These are phyloP conservation scores for Berghia stephanieae DNA, from an alignment of 1,140 invertebrate species.

Conservation along the genomic window DNA sequence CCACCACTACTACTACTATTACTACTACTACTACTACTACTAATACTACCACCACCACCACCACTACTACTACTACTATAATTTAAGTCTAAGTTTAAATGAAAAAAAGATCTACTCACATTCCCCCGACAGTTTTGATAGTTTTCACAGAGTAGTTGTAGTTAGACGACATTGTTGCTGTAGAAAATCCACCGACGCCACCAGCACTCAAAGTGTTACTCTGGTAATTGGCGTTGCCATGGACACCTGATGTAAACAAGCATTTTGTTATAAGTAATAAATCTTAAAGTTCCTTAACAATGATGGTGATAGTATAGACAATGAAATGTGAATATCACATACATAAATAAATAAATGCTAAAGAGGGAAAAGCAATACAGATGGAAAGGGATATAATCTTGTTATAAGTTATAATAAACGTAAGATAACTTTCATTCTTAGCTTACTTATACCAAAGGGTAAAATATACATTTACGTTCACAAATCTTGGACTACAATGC, in stretches of 20 bases:
- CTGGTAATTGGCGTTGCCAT: conserved; percentile 47
- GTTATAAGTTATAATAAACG: no score
- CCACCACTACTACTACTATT: conserved; percentile 27
- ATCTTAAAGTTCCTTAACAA: neutral
- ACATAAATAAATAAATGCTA: neutral
- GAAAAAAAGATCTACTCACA: no score
- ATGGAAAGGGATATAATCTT: no score
- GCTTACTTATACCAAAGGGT: no score
- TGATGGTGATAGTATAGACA: neutral
- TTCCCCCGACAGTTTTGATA: conserved; percentile 28
- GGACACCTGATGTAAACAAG: conserved; percentile 29
- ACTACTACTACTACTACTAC: conserved; percentile 49
- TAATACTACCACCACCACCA: conserved; percentile 52
- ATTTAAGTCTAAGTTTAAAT: no score
- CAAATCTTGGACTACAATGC: no score
- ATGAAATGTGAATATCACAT: neutral
- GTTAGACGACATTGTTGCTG: conserved; percentile 48
- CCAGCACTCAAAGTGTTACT: conserved; percentile 43
- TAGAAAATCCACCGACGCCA: conserved; percentile 38
- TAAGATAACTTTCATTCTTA: no score
- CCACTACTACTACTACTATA: no score
- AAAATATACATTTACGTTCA: no score
- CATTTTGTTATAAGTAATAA: neutral
- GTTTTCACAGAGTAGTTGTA: conserved; percentile 51
- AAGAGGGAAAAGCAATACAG: neutral